Evolutionary conservation across 2,797 vertebrate genomes (phyloP).

Genomic region (Argyrosomus regius): DNA sequence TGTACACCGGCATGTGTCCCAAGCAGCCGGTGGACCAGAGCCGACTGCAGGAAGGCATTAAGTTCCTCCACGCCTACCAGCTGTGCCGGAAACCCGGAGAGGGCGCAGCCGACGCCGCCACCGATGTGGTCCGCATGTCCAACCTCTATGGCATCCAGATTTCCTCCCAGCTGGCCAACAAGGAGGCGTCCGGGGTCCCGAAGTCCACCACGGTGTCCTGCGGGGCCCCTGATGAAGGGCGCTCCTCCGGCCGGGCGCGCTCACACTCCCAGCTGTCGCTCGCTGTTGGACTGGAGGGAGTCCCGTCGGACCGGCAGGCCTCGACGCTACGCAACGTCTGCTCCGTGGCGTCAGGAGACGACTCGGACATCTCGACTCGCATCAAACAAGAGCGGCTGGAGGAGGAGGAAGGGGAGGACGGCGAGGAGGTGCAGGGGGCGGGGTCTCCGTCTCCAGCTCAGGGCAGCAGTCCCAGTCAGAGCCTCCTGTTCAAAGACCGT

Average conservation of each 20-base stretch:
- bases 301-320: conserved; percentile 82
- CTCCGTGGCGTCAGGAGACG: conserved; percentile 78
- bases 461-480: conserved; percentile 77
- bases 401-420: conserved; percentile 82
- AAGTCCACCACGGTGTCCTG: conserved; percentile 51
- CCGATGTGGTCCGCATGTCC: conserved; percentile 91
- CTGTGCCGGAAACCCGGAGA: conserved; percentile 89
- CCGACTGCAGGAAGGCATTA: conserved; percentile 95
- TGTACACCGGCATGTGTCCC: conserved; percentile 96
- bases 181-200: conserved; percentile 81
- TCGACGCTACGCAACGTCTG: conserved; percentile 80
- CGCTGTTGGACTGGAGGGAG: conserved; percentile 89
- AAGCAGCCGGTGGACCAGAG: conserved; percentile 93
- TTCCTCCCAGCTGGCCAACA: conserved; percentile 90
- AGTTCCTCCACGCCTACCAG: conserved; percentile 96
- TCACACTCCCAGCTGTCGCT: conserved; percentile 88
- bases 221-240: conserved; percentile 61
- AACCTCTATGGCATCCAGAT: conserved; percentile 99
- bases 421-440: conserved; percentile 78
- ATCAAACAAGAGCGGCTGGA: conserved; percentile 93
- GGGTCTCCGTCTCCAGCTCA: conserved; percentile 79
- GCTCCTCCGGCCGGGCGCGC: conserved; percentile 76
- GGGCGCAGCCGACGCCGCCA: conserved; percentile 81
- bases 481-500: conserved; percentile 82
- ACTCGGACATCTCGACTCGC: conserved; percentile 84